Evolutionary conservation across 2,797 vertebrate genomes (phyloP), one percentile per base, ranked within the genome.

Genomic region (Poliocrania exsul): DNA sequence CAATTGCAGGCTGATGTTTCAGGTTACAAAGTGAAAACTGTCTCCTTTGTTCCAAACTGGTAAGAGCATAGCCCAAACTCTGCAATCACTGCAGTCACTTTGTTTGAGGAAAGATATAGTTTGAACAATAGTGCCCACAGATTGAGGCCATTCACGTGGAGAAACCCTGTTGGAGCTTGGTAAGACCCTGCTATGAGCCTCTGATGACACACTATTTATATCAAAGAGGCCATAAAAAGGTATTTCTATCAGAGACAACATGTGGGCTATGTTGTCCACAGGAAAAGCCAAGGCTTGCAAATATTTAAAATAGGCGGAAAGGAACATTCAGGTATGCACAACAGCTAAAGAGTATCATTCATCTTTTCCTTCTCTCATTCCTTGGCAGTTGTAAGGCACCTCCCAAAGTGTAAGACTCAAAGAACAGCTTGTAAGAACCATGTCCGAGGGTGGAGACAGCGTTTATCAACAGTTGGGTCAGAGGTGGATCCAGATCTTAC

Each of bases 401-500:
- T 80, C 57, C 40, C 31, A 42, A 71, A 77, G 29, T 8, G 12
- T 6, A 75, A n/a, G 31, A 40, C 50, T 80, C 3, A 1, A 91
- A 91, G 47, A 53, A 81, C n/a, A 90, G 38, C 64, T 93, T 82
- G 13, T 57, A 88, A 85, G 50, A 81, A 62, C 49, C 9, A 17
- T 20, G 8, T 40, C 47, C 4, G 3, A 80, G 47, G 60, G 80
- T 49, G 23, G 49, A 81, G 44, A 54, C 4, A 7, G 25, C 51
- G 16, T 73, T 81, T 60, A 79, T 25, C 42, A 73, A 57, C 29
- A 92, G 31, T 1, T 3, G 8, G 33, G 26, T 54, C 31, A 92
- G 74, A 81, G 28, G 18, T 38, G 64, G 40, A 25, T 82, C 71
- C 31, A 13, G 44, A 54, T 56, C 98, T 98, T 97, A 99, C 99